These are phyloP conservation scores for silkworm (Bombyx mori) DNA, from an alignment of 1,140 invertebrate genomes.

Conservation along the genomic window DNA sequence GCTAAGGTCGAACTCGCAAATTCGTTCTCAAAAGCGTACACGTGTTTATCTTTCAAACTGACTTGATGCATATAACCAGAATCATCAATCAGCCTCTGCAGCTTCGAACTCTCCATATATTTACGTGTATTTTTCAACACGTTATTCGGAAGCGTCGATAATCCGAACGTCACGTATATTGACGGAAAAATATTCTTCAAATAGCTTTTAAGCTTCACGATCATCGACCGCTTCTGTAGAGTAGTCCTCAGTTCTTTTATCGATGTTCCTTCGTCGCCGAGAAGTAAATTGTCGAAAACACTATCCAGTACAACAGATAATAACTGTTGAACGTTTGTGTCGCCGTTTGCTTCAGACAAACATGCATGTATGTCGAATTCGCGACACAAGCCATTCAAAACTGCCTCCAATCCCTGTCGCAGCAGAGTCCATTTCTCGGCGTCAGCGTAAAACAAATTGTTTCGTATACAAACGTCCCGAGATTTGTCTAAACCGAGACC, in stretches of 20 bases:
- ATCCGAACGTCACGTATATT: conserved; percentile 39
- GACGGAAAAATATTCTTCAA: conserved; percentile 57
- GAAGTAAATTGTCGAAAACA: conserved; percentile 52
- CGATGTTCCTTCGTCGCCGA: conserved; percentile 28
- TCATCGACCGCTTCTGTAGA: conserved; percentile 31
- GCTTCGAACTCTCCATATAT: conserved; percentile 32
- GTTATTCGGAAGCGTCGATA: conserved; percentile 26
- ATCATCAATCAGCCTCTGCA: conserved; percentile 35
- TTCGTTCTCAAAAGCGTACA: conserved; percentile 27
- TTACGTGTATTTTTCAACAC: conserved; percentile 24
- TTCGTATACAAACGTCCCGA: conserved; percentile 65
- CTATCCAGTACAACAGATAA: conserved; percentile 58
- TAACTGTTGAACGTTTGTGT: conserved; percentile 59
- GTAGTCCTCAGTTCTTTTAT: conserved; percentile 34
- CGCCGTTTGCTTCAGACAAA: conserved; percentile 64
- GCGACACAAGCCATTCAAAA: conserved; percentile 38
- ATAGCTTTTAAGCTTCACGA: conserved; percentile 47
- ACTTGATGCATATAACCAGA: conserved; percentile 25
- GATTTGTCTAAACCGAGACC: conserved; percentile 61
- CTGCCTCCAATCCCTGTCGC: conserved; percentile 36
- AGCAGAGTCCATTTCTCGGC: conserved; percentile 61
- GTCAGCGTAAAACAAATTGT: conserved; percentile 65
- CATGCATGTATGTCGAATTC: conserved; percentile 50
- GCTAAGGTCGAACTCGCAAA: conserved; percentile 33
- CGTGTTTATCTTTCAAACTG: conserved; percentile 25